Evolutionary conservation across 2,113 vertebrate genomes (phyloP).

Genomic region (Lonchura striata): DNA sequence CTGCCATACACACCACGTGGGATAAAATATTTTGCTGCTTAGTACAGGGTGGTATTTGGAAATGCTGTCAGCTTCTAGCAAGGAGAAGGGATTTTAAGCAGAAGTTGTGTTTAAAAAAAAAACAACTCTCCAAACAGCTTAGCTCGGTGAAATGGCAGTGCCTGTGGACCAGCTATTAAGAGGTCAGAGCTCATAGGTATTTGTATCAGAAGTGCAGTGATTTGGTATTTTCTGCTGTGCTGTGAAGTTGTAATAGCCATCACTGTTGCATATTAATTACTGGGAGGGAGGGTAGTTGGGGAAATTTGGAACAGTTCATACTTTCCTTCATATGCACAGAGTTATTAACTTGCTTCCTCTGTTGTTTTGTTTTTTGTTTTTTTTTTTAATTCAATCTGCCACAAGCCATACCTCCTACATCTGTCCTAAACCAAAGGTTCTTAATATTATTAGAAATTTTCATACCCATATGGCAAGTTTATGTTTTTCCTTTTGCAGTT

Average conservation of each 20-base stretch:
- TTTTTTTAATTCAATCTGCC: not conserved
- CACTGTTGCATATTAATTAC: not conserved
- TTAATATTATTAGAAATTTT: not conserved
- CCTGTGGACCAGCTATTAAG: not conserved
- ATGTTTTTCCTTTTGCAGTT: not conserved
- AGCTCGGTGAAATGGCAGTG: not conserved
- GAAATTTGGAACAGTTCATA: not conserved
- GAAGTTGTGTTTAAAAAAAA: not conserved
- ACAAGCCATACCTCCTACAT: not conserved
- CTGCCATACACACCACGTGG: not conserved
- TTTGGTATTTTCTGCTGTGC: not conserved
- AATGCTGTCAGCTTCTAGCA: not conserved
- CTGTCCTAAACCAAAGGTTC: not conserved
- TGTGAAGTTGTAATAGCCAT: not conserved
- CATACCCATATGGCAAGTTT: not conserved
- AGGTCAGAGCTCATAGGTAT: not conserved
- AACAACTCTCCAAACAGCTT: not conserved
- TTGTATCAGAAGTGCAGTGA: not conserved
- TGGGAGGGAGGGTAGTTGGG: not conserved
- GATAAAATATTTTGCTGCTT: not conserved
- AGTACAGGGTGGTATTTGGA: not conserved
- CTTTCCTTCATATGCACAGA: not conserved
- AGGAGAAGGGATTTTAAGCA: not conserved
- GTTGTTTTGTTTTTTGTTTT: not conserved
- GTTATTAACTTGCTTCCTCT: not conserved